A percentile compares a stretch with the other conserved stretches of the same genome.
Conservation (phyloP, 2,797 vertebrate genomes). For the Gallirallus australis region DNA sequence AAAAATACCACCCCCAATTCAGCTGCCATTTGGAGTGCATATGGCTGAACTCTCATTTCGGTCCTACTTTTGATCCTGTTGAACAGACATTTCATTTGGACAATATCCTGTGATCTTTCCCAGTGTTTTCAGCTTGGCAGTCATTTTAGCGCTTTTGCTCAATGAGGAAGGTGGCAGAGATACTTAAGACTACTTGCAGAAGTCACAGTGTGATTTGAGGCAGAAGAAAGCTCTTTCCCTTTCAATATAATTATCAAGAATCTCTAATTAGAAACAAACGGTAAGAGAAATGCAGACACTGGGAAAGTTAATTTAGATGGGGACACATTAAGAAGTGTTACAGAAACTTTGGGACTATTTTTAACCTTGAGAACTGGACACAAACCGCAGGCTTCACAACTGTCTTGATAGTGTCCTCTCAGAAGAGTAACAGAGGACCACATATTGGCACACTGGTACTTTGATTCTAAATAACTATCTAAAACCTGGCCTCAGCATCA, state of each 20-base stretch:
- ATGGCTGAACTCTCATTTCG: neutral
- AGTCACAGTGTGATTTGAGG: neutral
- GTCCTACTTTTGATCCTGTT: neutral
- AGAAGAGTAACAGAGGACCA: neutral
- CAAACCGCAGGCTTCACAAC: neutral
- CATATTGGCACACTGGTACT: neutral
- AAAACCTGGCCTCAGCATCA: neutral
- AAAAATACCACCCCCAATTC: neutral
- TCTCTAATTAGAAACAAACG: constrained; percentile 15
- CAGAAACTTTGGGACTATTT: neutral
- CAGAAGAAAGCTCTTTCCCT: neutral
- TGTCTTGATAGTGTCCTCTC: neutral
- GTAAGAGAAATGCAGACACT: neutral
- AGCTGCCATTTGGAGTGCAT: neutral
- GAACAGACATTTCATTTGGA: neutral
- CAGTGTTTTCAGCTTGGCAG: neutral
- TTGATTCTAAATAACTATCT: constrained; percentile 28
- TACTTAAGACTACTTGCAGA: neutral
- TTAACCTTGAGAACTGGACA: neutral
- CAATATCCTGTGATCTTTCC: neutral
- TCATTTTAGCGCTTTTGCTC: neutral
- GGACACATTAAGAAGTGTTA: neutral
- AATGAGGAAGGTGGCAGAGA: neutral
- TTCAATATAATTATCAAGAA: neutral
- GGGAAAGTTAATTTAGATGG: neutral